A percentile compares a stretch with the other conserved stretches of the same genome.
These are phyloP conservation scores for Porites divaricata DNA, from an alignment of 92 coral and sea anemone genomes.

Conservation along the genomic window DNA sequence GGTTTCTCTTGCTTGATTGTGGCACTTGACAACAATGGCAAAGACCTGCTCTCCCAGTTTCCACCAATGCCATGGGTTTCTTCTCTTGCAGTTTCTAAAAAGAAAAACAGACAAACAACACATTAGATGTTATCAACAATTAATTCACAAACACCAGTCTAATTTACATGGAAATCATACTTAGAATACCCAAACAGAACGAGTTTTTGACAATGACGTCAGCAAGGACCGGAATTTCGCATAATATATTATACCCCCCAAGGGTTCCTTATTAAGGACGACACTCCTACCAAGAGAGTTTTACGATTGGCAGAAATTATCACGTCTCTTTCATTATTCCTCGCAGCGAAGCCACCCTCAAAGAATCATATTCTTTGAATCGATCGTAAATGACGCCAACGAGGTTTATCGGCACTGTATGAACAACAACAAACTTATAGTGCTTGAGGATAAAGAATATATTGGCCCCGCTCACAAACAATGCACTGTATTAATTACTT, in stretches of 20 bases:
- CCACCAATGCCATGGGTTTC: conserved; percentile 6
- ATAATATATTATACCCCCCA: neutral
- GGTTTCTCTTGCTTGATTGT: conserved; percentile 35
- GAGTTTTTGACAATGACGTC: neutral
- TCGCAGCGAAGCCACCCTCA: neutral
- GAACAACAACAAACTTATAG: neutral
- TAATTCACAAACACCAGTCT: neutral
- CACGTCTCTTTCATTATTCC: neutral
- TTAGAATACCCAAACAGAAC: neutral
- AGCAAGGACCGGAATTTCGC: neutral
- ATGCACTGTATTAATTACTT: conserved; percentile 2
- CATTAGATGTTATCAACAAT: neutral
- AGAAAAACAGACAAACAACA: neutral
- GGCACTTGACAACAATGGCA: conserved; percentile 20
- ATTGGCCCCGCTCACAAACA: conserved; percentile 17
- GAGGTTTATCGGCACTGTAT: conserved; percentile 1
- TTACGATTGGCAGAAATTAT: neutral
- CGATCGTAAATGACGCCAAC: conserved; percentile 4
- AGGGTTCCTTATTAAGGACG: neutral
- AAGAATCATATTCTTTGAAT: neutral
- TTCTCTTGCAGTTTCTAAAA: neutral
- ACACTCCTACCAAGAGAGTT: neutral
- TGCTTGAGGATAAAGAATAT: neutral
- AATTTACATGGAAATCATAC: neutral
- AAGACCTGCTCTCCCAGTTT: conserved; percentile 14